Base-by-base conservation (phyloP, 2,797 vertebrate genomes). In the Benthosema pterotum region DNA sequence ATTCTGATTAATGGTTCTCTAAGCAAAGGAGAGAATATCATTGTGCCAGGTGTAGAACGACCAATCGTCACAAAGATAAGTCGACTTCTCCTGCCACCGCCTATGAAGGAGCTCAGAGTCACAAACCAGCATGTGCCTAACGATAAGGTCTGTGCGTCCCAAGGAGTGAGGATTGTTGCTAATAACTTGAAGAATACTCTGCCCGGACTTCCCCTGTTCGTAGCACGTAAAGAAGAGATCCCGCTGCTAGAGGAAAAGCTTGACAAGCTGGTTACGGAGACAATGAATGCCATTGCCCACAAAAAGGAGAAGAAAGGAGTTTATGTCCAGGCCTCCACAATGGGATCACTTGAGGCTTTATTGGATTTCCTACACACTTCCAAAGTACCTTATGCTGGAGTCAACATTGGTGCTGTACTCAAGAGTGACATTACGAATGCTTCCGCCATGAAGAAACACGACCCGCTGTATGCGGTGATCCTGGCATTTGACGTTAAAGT, bases 271-370 rank as follows among this genome's bases (percentile, higher is more conserved):
- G 90, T 96, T 45, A 94, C 95, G 0, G 97, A 99, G 90, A 99
- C 97, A 0, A 85, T 99, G 68, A 99, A 92, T 81, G 94, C 93
- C 65, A 9, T 38, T 38, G 32, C 32, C 9, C 97, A 99, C 86
- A 99, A 97, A 55, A 89, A 99, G 81, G 97, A 99, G 90, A 97
- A 99, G 82, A 99, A 99, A 52, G 97, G 97, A 0, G 97, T 99
- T 19, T 99, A 99, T 42, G 97, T 99, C 14, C 97, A 99, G 87
- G 97, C 97, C 1, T 99, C 97, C 16, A 99, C 97, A 0, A 84
- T 99, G 70, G 97, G 97, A 2, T 99, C 97, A 9, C 91, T 99
- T 80, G 97, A 99, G 88, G 97, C 97, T 42, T 93, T 99, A 80
- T 94, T 99, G 67, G 97, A 99, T 91, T 99, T 96, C 88, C 89